A percentile compares a stretch with the other conserved stretches of the same genome.
Conservation (phyloP, 2,797 vertebrate genomes). For the Aulostomus chinensis region DNA sequence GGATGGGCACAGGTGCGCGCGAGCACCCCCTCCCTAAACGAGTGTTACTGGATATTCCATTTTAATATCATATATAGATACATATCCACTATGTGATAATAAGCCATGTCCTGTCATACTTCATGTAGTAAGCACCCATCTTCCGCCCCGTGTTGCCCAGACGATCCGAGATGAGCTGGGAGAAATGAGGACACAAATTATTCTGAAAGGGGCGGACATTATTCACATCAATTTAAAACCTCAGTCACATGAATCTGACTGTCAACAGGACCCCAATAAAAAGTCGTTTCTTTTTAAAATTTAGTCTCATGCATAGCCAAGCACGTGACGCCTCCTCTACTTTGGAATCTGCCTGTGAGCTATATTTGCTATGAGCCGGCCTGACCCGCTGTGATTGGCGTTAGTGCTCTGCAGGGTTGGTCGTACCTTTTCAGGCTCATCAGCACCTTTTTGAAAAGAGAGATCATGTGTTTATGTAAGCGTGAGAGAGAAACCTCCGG, state of each 20-base stretch:
- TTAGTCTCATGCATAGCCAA: slow-evolving; percentile 81
- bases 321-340: slow-evolving; percentile 61
- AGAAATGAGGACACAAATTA: slow-evolving; percentile 38
- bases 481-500: slow-evolving; percentile 24
- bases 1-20: slow-evolving; percentile 48
- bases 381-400: slow-evolving; percentile 34
- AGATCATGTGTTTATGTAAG: slow-evolving; percentile 6
- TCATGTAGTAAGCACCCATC: slow-evolving; percentile 51
- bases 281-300: slow-evolving; percentile 63
- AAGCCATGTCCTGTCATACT: slow-evolving; percentile 62
- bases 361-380: slow-evolving; percentile 56
- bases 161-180: slow-evolving; percentile 36
- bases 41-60: slow-evolving; percentile 62
- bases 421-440: slow-evolving; percentile 66
- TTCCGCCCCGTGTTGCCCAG: slow-evolving; percentile 11
- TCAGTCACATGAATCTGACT: slow-evolving; percentile 29
- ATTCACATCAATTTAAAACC: slow-evolving; percentile 66
- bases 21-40: slow-evolving; percentile 55
- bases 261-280: slow-evolving; percentile 56
- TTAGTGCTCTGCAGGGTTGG: slow-evolving; percentile 40
- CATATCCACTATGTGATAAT: slow-evolving; percentile 71
- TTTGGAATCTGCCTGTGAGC: slow-evolving; percentile 56
- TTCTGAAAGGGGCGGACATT: slow-evolving; percentile 54
- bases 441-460: slow-evolving; percentile 60
- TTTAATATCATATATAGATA: slow-evolving; percentile 75